A percentile compares a stretch with the other conserved stretches of the same genome.
phyloP scores from a whole-genome alignment of 2,113 vertebrate genomes.

The Eurypyga helias region DNA sequence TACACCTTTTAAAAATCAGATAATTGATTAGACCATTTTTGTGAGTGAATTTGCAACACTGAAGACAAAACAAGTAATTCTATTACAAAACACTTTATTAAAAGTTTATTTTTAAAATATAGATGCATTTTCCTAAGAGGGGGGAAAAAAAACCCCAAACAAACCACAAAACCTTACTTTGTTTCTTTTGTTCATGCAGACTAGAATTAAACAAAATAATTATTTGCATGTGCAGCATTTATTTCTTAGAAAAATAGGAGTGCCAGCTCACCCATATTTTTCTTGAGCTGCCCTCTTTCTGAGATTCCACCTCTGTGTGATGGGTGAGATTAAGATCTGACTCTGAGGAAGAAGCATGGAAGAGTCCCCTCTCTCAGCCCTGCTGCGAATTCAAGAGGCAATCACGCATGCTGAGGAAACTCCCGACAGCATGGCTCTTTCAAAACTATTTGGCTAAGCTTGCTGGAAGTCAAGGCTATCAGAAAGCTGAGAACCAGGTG shows the following conservation, averaged over 20 bases:
- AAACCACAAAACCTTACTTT: too few relatives aligned
- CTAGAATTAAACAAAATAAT: background rate
- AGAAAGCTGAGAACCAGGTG: background rate
- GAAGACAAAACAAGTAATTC: background rate
- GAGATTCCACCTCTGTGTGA: accelerated
- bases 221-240: background rate
- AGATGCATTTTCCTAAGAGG: background rate
- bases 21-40: background rate
- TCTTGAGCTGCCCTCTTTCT: background rate
- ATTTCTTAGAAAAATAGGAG: background rate
- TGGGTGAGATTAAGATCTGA: background rate
- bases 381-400: background rate
- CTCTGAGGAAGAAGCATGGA: background rate
- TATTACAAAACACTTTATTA: background rate
- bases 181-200: background rate
- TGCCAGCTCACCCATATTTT: background rate
- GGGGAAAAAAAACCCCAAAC: too few relatives aligned
- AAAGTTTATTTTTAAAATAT: background rate
- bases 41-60: background rate
- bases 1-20: background rate
- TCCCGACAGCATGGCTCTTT: background rate
- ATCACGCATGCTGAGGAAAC: background rate
- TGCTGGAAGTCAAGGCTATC: background rate
- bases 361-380: background rate
- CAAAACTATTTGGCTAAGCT: background rate